Evolutionary conservation across 1,140 invertebrate genomes (phyloP).

Genomic region (Euglossa dilemma): DNA sequence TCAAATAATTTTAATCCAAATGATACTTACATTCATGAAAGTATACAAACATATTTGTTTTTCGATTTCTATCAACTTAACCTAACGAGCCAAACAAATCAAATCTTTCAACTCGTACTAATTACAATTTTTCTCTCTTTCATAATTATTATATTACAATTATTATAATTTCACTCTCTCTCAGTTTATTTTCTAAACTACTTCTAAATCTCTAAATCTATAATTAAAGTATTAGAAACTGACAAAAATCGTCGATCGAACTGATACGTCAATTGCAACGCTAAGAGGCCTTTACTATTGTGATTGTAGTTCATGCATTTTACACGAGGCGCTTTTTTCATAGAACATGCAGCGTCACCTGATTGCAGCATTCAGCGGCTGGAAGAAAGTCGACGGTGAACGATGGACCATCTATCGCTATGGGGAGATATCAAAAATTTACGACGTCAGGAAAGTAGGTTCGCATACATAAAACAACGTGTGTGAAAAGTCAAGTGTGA

Average conservation of each 20-base stretch:
- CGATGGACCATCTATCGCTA: conserved; percentile 29
- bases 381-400: conserved; percentile 21
- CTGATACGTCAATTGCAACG: background rate
- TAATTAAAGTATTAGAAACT: no score
- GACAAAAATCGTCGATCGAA: background rate
- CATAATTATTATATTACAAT: no score
- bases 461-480: background rate
- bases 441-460: conserved; percentile 40
- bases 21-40: no score
- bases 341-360: background rate
- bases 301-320: background rate
- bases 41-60: no score
- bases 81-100: no score
- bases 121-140: no score
- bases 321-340: background rate
- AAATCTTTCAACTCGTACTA: no score
- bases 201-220: no score
- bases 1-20: no score
- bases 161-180: no score
- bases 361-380: conserved; percentile 1
- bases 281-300: background rate
- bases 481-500: background rate
- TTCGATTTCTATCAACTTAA: no score
- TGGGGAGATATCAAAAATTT: conserved; percentile 36
- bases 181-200: no score